Evolutionary conservation across 2,888 invertebrate genomes (phyloP), one percentile per base, ranked within the genome.

Genomic region (Thecocarcelia acutangulata): DNA sequence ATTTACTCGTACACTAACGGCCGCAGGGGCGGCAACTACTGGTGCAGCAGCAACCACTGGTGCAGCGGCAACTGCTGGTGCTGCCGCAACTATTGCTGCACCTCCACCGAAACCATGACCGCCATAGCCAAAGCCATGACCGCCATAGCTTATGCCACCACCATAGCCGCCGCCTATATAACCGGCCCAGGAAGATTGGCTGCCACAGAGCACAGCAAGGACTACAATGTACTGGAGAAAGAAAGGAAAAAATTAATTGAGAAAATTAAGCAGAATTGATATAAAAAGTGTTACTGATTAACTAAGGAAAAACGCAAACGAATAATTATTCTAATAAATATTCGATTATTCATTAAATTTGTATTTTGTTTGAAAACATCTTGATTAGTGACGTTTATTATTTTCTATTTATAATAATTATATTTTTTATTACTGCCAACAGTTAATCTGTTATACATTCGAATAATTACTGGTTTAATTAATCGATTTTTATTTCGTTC

Each of bases 51-150:
- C 87, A 6, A 87, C 80, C 4, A 87, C 80, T 17, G 87, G 84
- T 1, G 88, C 88, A 3, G 88, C 75, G 6, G 24, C 42, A 74
- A 87, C 87, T 6, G 86, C 77, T 3, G 87, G 78, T 13, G 87
- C 84, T 1, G 88, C 88, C 3, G 87, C 75, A 28, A 59, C 44
- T 3, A 52, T n/a, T 8, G 85, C 87, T 63, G 84, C 58, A 3
- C 84, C 84, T 1, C 85, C 86, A 37, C 86, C 40, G 15, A 69
- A 54, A 59, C 80, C 58, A 59, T 33, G 21, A 48, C 73, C 73
- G 19, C 85, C 79, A 46, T 76, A 83, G 44, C 86, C 24, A 58
- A 44, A 17, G 9, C 80, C 56, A 56, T 44, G 19, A 21, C 70
- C 40, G 17, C 85, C 79, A 40, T 66, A 85, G 17, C 81, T 80